Conservation (phyloP, 2,113 vertebrate species). For the Speoplatyrhinus poulsoni region DNA sequence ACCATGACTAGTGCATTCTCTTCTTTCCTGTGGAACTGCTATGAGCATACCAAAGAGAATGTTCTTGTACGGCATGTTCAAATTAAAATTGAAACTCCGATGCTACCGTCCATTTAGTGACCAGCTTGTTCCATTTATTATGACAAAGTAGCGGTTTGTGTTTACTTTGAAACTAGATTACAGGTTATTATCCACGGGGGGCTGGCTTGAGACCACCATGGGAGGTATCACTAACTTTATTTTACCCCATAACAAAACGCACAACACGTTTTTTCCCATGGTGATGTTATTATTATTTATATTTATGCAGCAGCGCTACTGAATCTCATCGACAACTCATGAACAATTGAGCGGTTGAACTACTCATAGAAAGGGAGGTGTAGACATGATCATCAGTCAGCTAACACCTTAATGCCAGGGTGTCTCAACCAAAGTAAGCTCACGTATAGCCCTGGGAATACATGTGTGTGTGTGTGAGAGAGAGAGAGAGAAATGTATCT, state of each 20-base stretch:
- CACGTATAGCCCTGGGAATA: constrained; percentile 38
- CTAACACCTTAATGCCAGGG: constrained; percentile 43
- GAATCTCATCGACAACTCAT: too few relatives aligned
- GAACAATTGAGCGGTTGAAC: too few relatives aligned
- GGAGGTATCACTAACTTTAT: too few relatives aligned
- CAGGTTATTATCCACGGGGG: neutral
- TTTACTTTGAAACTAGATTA: neutral
- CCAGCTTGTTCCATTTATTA: neutral
- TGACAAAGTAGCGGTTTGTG: neutral
- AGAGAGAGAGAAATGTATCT: neutral
- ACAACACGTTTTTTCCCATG: too few relatives aligned
- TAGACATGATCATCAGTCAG: constrained; percentile 21
- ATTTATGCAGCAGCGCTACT: too few relatives aligned
- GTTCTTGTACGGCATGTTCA: neutral
- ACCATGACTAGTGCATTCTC: too few relatives aligned
- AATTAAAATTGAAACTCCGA: neutral
- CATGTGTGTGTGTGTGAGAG: constrained; percentile 11
- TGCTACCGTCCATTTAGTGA: neutral
- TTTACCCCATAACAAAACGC: too few relatives aligned
- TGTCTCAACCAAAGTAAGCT: constrained; percentile 53
- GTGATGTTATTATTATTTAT: too few relatives aligned
- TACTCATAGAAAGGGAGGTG: constrained; percentile 11
- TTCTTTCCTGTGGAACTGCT: too few relatives aligned
- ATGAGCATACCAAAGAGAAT: too few relatives aligned
- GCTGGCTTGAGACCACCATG: too few relatives aligned